Evolutionary conservation across 2,113 vertebrate genomes (phyloP).

Genomic region (Tachysurus fulvidraco): DNA sequence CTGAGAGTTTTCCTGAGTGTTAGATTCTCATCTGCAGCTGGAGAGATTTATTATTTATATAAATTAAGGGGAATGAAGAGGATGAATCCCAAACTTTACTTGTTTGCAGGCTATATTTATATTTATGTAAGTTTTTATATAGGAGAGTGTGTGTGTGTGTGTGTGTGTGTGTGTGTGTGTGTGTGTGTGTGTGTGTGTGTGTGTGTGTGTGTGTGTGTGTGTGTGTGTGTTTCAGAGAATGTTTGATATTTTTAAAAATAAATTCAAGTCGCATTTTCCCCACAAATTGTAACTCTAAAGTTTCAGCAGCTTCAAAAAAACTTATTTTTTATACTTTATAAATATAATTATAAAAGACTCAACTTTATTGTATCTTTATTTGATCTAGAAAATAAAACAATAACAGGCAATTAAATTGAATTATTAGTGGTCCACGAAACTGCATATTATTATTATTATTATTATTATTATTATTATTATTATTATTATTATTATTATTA

Average conservation of each 20-base stretch:
- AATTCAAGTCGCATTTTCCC: neutral
- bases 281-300: neutral
- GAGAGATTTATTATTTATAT: slow-evolving; percentile 47
- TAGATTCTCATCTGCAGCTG: slow-evolving; percentile 58
- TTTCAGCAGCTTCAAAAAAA: neutral
- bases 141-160: neutral
- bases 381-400: neutral
- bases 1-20: slow-evolving; percentile 60
- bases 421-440: neutral
- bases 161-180: neutral
- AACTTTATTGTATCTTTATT: neutral
- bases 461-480: slow-evolving; percentile 28
- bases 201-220: neutral
- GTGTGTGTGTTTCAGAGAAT: neutral
- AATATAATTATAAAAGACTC: neutral
- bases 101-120: slow-evolving; percentile 10
- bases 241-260: neutral
- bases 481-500: slow-evolving; percentile 41
- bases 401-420: neutral
- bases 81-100: slow-evolving; percentile 9
- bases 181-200: neutral
- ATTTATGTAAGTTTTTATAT: neutral
- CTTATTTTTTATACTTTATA: neutral
- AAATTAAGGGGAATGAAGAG: slow-evolving; percentile 43
- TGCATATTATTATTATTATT: neutral